Percentiles rank a stretch among this genome's conserved stretches.
These are phyloP conservation scores for Tyrannus savana DNA, from an alignment of 2,113 vertebrate genomes.

Conservation along the genomic window DNA sequence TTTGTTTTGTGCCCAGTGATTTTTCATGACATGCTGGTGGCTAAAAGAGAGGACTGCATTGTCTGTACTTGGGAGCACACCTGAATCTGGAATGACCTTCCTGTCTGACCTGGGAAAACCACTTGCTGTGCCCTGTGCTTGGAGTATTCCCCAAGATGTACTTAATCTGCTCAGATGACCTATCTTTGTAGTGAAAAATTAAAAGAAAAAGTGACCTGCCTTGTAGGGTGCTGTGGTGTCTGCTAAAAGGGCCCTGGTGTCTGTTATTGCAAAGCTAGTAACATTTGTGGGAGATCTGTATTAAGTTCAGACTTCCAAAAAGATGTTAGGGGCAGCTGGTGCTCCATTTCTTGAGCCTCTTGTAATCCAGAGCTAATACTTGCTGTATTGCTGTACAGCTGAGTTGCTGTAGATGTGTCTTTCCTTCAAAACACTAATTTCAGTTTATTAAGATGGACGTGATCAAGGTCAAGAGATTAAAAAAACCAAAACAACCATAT, in stretches of 20 bases:
- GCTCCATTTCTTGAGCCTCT: background rate
- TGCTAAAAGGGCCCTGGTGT: background rate
- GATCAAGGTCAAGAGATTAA: background rate
- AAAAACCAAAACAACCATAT: accelerated
- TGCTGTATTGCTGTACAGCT: background rate
- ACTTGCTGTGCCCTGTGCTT: background rate
- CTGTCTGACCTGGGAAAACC: background rate
- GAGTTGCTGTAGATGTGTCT: background rate
- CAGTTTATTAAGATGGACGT: background rate
- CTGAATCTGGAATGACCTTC: background rate
- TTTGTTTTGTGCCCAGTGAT: background rate
- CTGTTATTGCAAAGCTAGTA: background rate
- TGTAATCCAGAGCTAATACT: background rate
- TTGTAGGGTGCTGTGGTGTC: background rate
- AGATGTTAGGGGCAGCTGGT: background rate
- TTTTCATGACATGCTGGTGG: background rate
- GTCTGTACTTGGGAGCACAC: background rate
- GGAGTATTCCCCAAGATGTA: background rate
- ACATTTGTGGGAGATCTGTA: background rate
- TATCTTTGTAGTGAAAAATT: background rate
- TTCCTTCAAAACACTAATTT: background rate
- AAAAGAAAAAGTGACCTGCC: background rate
- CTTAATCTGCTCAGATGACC: background rate
- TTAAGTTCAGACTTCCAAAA: background rate
- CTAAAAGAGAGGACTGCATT: background rate